These are phyloP conservation scores for Pteropus alecto DNA, from an alignment of 2,113 vertebrate genomes.

Conservation along the genomic window DNA sequence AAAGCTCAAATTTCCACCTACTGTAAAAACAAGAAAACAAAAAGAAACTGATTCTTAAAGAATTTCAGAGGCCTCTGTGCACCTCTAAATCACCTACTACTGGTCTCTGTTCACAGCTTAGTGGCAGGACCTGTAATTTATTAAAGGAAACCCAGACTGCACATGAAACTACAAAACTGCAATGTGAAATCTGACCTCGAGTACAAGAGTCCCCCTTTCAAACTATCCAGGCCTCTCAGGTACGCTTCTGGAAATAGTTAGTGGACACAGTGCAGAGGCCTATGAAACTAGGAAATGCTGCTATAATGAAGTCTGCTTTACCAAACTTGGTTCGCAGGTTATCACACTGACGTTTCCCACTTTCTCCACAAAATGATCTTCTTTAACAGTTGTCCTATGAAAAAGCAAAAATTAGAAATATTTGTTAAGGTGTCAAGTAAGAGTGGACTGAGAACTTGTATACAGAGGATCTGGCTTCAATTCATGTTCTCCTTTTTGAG, in stretches of 20 bases:
- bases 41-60: constrained; percentile 64
- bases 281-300: not conserved
- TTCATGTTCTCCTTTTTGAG: not conserved
- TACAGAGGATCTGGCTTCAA: not conserved
- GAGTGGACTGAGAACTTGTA: not conserved
- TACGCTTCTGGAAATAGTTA: not conserved
- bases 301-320: not conserved
- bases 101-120: not conserved
- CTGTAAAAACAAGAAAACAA: constrained; percentile 74
- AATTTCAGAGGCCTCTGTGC: constrained; percentile 56
- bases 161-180: not conserved
- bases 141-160: not conserved
- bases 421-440: not conserved
- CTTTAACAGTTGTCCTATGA: not conserved
- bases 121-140: not conserved
- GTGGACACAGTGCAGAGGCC: not conserved
- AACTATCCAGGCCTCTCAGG: not conserved
- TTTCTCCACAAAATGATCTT: not conserved
- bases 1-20: constrained; percentile 58
- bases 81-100: constrained; percentile 32
- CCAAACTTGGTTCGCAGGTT: not conserved
- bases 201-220: not conserved
- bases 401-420: not conserved
- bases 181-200: not conserved
- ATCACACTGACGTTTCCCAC: rapidly evolving